phyloP scores from a whole-genome alignment of 2,888 invertebrate species.

The Nymphalis c-album region DNA sequence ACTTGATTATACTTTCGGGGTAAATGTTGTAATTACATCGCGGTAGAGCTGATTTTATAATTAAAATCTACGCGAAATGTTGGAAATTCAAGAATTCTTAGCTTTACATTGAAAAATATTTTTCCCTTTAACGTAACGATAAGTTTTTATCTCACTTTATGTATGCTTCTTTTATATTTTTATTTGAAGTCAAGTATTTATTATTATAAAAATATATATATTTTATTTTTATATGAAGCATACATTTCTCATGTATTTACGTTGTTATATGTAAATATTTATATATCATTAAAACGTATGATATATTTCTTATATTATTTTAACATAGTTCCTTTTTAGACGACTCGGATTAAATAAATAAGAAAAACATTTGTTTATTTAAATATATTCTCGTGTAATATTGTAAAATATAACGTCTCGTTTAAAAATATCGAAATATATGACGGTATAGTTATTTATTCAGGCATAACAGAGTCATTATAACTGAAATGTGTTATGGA shows the following conservation, averaged over 20 bases:
- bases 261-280: too few relatives aligned
- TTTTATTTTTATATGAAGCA: too few relatives aligned
- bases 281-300: too few relatives aligned
- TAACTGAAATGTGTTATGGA: slow-evolving; percentile 15
- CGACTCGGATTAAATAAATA: too few relatives aligned
- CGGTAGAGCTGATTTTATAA: slow-evolving; percentile 31
- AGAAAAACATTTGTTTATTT: too few relatives aligned
- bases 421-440: neutral
- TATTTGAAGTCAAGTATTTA: too few relatives aligned
- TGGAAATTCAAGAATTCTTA: slow-evolving; percentile 21
- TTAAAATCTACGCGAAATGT: slow-evolving; percentile 29
- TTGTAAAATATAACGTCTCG: neutral
- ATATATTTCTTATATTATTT: too few relatives aligned
- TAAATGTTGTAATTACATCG: slow-evolving; percentile 37
- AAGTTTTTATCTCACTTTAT: neutral
- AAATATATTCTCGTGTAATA: neutral
- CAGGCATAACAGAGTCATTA: slow-evolving; percentile 4
- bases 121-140: neutral
- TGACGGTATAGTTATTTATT: neutral
- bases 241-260: too few relatives aligned
- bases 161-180: too few relatives aligned
- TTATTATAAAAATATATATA: too few relatives aligned
- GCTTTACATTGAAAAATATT: slow-evolving; percentile 9
- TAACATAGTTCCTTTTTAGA: too few relatives aligned
- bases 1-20: slow-evolving; percentile 38